phyloP scores from a whole-genome alignment of 2,797 vertebrate genomes.

The Enteromius anoplus region DNA sequence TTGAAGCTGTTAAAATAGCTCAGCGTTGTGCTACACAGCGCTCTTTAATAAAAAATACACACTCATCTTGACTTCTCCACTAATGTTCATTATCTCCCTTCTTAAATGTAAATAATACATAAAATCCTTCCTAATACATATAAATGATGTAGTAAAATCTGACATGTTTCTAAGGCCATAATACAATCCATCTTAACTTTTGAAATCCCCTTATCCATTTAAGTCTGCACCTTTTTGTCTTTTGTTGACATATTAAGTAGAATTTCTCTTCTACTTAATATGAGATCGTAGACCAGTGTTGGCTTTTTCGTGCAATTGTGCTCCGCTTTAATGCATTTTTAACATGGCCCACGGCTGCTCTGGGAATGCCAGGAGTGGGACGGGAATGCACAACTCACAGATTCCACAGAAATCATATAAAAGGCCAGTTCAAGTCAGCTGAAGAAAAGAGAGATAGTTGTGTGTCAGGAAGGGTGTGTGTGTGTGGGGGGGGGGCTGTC shows the following conservation, averaged over 20 bases:
- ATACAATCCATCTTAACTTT: neutral
- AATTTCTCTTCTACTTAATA: slow-evolving; percentile 1
- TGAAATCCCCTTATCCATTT: slow-evolving; percentile 13
- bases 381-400: slow-evolving; percentile 72
- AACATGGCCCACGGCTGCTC: slow-evolving; percentile 49
- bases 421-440: slow-evolving; percentile 56
- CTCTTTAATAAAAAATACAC: neutral
- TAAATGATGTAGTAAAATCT: neutral
- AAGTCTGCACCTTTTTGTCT: slow-evolving; percentile 3
- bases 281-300: neutral
- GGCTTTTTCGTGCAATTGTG: slow-evolving; percentile 47
- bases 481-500: slow-evolving; percentile 58
- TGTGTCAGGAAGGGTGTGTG: slow-evolving; percentile 40
- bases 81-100: neutral
- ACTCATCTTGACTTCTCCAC: neutral
- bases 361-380: slow-evolving; percentile 73
- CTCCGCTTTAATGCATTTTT: slow-evolving; percentile 44
- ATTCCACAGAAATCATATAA: slow-evolving; percentile 72
- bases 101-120: neutral
- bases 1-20: neutral
- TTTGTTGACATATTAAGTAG: slow-evolving; percentile 24
- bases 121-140: neutral
- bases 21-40: neutral
- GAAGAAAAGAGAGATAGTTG: slow-evolving; percentile 55
- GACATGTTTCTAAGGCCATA: neutral